These are phyloP conservation scores for Hyperoplus immaculatus DNA, from an alignment of 2,797 vertebrate genomes.

Conservation along the genomic window DNA sequence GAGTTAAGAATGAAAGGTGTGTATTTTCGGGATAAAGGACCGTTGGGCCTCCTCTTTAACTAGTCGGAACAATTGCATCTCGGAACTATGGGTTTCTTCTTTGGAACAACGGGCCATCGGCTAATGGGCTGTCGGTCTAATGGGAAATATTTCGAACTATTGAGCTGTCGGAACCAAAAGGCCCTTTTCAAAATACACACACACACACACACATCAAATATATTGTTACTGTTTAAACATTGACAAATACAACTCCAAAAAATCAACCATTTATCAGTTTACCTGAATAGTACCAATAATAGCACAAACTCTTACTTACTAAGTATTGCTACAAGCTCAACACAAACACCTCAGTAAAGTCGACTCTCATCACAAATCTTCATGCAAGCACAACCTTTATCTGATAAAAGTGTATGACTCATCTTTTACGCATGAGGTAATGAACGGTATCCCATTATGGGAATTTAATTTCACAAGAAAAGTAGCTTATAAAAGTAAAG, in stretches of 20 bases:
- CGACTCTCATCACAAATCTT: slow-evolving; percentile 40
- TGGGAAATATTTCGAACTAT: too few relatives aligned
- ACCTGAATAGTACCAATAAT: background rate
- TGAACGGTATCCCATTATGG: slow-evolving; percentile 69
- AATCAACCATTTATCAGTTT: background rate
- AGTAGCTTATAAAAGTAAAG: slow-evolving; percentile 70
- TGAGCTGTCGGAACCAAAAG: too few relatives aligned
- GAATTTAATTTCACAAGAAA: slow-evolving; percentile 76
- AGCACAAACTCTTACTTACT: background rate
- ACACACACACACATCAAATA: background rate
- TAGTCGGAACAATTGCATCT: too few relatives aligned
- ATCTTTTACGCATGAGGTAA: slow-evolving; percentile 67
- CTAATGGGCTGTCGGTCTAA: background rate
- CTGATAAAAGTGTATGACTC: slow-evolving; percentile 57
- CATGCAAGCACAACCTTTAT: slow-evolving; percentile 57
- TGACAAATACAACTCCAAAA: background rate
- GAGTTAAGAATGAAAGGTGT: too few relatives aligned
- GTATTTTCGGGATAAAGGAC: too few relatives aligned
- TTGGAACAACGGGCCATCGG: too few relatives aligned
- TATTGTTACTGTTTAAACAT: slow-evolving; percentile 7
- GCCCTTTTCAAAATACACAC: too few relatives aligned
- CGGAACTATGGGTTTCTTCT: too few relatives aligned
- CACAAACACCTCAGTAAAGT: slow-evolving; percentile 32
- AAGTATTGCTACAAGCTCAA: background rate
- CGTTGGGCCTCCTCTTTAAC: too few relatives aligned